Evolutionary conservation across 2,113 vertebrate species (phyloP).

Genomic region (Crotalus tigris): DNA sequence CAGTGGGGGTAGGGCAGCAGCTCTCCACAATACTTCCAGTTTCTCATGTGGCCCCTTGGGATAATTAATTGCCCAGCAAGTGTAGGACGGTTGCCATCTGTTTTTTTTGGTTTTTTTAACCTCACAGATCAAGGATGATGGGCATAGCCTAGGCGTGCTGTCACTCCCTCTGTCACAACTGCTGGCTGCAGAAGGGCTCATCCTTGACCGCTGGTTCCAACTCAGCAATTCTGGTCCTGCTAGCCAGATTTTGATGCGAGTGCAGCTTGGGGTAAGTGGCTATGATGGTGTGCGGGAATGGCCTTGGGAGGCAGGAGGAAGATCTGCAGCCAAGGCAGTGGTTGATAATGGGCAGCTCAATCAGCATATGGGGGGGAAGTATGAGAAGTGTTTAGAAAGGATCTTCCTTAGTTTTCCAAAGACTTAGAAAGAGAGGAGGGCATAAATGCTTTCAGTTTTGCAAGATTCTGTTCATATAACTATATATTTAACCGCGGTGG

Average conservation of each 20-base stretch:
- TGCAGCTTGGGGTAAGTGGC: conserved; percentile 77
- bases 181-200: conserved; percentile 70
- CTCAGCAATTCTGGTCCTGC: conserved; percentile 73
- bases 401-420: neutral
- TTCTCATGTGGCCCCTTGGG: neutral
- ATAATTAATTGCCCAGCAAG: neutral
- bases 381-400: neutral
- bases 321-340: neutral
- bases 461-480: neutral
- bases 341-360: neutral
- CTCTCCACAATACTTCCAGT: neutral
- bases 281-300: neutral
- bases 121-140: conserved; percentile 63
- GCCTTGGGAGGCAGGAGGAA: neutral
- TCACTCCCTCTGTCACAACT: conserved; percentile 78
- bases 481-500: neutral
- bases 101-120: neutral
- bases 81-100: neutral
- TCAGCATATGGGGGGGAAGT: neutral
- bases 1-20: neutral
- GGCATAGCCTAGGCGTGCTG: conserved; percentile 69
- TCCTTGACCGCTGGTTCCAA: conserved; percentile 80
- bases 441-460: neutral
- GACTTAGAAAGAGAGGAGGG: neutral
- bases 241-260: conserved; percentile 82